These are phyloP conservation scores for Micoletzkya japonica DNA, from an alignment of 2,888 invertebrate genomes.

Conservation along the genomic window DNA sequence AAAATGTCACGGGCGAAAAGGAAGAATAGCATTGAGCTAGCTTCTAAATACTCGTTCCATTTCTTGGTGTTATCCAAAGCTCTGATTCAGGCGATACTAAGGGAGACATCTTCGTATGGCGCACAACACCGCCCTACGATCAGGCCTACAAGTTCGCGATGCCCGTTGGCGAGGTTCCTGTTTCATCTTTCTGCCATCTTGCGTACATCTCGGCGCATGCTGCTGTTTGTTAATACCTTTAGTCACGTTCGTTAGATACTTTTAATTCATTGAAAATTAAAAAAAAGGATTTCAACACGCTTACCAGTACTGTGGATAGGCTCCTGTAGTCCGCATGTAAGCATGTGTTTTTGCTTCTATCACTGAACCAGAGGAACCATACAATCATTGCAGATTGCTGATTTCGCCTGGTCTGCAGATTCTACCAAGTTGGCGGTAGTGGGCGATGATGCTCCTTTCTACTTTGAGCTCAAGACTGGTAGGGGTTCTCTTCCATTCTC, in stretches of 20 bases:
- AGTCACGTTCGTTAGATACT: background rate
- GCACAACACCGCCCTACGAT: background rate
- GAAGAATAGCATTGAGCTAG: no score
- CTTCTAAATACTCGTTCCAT: no score
- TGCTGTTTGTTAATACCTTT: background rate
- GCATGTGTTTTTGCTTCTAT: no score
- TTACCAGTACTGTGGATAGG: no score
- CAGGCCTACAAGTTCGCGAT: background rate
- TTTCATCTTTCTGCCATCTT: background rate
- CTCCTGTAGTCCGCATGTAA: no score
- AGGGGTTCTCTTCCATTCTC: background rate
- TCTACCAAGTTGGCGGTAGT: slow-evolving; percentile 5
- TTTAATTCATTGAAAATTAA: no score
- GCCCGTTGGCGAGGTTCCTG: slow-evolving; percentile 1
- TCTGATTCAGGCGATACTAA: background rate
- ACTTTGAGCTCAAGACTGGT: slow-evolving; percentile 21
- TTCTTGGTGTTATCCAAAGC: background rate
- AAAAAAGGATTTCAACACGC: no score
- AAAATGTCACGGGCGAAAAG: no score
- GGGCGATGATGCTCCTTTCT: slow-evolving; percentile 3
- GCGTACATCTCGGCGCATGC: no score
- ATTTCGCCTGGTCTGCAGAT: slow-evolving; percentile 20
- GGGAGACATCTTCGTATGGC: slow-evolving; percentile 14
- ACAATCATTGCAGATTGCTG: background rate
- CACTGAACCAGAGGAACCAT: no score